Evolutionary conservation across 2,888 invertebrate genomes (phyloP).

Genomic region (Apamea anceps): DNA sequence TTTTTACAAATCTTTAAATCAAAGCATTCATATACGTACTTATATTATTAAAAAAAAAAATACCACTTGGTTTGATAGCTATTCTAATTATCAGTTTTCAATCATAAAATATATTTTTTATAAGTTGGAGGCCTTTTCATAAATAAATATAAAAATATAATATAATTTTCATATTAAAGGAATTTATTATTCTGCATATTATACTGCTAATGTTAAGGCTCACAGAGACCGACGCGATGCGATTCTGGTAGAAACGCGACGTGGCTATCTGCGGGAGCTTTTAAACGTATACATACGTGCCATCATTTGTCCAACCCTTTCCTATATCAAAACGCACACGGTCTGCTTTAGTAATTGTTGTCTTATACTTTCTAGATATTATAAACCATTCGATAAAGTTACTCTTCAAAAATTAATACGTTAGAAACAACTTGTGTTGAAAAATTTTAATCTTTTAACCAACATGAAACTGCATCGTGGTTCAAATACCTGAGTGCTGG

Average conservation of each 20-base stretch:
- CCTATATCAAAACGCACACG: not conserved
- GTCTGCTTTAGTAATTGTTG: too few relatives aligned
- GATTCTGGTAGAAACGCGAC: too few relatives aligned
- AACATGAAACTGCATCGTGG: not conserved
- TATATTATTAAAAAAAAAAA: not conserved
- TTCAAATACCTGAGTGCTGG: not conserved
- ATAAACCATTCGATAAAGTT: too few relatives aligned
- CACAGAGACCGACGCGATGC: not conserved
- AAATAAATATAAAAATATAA: too few relatives aligned
- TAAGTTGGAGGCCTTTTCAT: not conserved
- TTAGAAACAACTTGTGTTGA: not conserved
- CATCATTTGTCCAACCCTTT: not conserved
- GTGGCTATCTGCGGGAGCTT: not conserved
- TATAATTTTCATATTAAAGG: not conserved
- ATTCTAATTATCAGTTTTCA: not conserved
- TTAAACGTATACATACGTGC: not conserved
- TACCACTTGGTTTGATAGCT: not conserved
- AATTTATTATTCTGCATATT: not conserved
- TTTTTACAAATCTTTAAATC: too few relatives aligned
- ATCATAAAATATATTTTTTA: not conserved
- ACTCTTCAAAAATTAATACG: not conserved
- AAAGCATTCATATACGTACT: too few relatives aligned
- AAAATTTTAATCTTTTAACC: not conserved
- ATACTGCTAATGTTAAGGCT: not conserved
- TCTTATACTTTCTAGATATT: not conserved